These are phyloP conservation scores for Hypsopygia costalis DNA, from an alignment of 2,888 invertebrate species.

Conservation along the genomic window DNA sequence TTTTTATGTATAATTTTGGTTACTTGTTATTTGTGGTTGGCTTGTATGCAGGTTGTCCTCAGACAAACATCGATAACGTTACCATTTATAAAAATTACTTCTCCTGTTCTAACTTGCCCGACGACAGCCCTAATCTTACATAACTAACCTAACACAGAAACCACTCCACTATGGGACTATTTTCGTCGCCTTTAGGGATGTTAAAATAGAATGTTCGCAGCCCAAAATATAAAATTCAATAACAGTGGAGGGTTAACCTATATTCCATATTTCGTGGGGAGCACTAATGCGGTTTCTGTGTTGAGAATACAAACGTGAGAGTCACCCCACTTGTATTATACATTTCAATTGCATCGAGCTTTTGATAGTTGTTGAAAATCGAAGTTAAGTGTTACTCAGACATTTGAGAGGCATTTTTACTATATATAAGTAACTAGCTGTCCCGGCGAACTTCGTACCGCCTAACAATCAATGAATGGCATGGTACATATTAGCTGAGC, in stretches of 20 bases:
- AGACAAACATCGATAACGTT: too few relatives aligned
- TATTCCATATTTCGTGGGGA: conserved; percentile 29
- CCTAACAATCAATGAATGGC: too few relatives aligned
- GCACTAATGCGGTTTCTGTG: conserved; percentile 20
- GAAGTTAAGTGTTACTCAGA: not conserved
- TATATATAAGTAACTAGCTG: too few relatives aligned
- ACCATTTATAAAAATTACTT: too few relatives aligned
- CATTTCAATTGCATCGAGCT: not conserved
- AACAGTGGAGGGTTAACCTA: conserved; percentile 34
- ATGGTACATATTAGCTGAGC: too few relatives aligned
- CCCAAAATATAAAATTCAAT: conserved; percentile 64
- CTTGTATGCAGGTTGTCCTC: too few relatives aligned
- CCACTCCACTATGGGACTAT: conserved; percentile 55
- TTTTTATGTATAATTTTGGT: too few relatives aligned
- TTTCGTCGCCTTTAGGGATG: conserved; percentile 54
- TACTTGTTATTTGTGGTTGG: too few relatives aligned
- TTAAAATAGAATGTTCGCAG: conserved; percentile 63
- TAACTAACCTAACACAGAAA: conserved; percentile 49
- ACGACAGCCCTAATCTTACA: not conserved
- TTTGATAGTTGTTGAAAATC: not conserved
- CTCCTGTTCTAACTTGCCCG: not conserved
- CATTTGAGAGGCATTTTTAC: not conserved
- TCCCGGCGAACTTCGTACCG: too few relatives aligned
- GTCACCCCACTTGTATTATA: conserved; percentile 8
- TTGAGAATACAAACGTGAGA: conserved; percentile 13